Base-by-base conservation (phyloP, 1,140 invertebrate species). In the Bradysia coprophila region DNA sequence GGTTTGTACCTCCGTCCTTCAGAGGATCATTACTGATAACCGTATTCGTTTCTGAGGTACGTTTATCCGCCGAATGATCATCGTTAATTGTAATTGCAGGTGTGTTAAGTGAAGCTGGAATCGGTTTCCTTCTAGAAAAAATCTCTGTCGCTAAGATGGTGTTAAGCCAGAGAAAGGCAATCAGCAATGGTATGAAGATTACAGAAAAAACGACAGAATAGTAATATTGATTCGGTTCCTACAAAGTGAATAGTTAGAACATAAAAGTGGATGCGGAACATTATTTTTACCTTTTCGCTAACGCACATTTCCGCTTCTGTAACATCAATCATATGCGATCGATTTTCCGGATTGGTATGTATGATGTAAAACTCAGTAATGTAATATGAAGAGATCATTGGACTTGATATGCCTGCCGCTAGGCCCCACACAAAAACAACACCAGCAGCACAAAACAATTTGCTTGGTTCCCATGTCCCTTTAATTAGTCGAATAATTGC, bases 141-240 rank as follows among this genome's bases (percentile, higher is more conserved):
- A 73, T 56, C 40, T 66, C 57, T 21, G 56, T 46, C 2, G 66
- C 68, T n/a, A 73, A 62, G 1, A 64, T 62, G 18, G 61, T 52
- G 45, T 74, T 68, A 10, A 74, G 54, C 45, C 62, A 64, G 10
- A 71, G 23, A 43, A 72, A 71, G 37, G 64, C 57, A 20, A 59
- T 47, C 19, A 66, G 53, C 31, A 70, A 59, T 9, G 69, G 68
- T 21, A 67, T 18, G 39, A 73, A 73, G 45, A 73, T 64, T 5
- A 68, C 49, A n/a, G 54, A 43, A 23, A 66, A 66, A 8, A 71
- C 49, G 6, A 61, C 48, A 45, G 66, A 49, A 50, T 61, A 59
- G 45, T 62, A 53, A 46, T 52, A 36, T 38, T 53, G 45, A 16
- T 55, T 49, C 32, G 53, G 45, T 13, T 48, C 41, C 53, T 65